Evolutionary conservation across 2,888 invertebrate genomes (phyloP).

Genomic region (Drosophila picticornis): DNA sequence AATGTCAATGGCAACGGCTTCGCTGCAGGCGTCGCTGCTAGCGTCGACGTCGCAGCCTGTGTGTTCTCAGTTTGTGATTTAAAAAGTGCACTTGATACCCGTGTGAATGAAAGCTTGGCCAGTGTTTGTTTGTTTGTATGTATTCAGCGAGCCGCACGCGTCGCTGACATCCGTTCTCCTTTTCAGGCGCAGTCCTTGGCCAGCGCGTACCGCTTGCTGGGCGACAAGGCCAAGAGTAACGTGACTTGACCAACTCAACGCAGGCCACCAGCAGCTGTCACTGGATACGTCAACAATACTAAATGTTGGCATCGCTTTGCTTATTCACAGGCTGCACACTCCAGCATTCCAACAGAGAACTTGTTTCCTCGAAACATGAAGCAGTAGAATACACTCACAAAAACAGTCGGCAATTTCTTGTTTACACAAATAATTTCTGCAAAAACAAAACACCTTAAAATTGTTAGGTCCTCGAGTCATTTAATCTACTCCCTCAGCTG

Average conservation of each 20-base stretch:
- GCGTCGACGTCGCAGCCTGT: conserved; percentile 5
- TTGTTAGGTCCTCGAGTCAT: not conserved
- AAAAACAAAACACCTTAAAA: not conserved
- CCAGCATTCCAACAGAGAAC: not conserved
- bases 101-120: conserved; percentile 51
- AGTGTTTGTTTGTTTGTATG: not conserved
- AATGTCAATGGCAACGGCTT: conserved; percentile 47
- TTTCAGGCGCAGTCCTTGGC: conserved; percentile 1
- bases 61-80: conserved; percentile 57
- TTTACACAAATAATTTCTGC: not conserved
- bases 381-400: not conserved
- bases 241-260: conserved; percentile 41
- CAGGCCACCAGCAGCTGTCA: conserved; percentile 19
- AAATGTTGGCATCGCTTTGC: conserved; percentile 10
- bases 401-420: not conserved
- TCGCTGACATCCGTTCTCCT: conserved; percentile 19
- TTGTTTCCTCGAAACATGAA: not conserved
- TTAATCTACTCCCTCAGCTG: not conserved
- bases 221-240: conserved; percentile 39
- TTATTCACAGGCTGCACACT: conserved; percentile 12
- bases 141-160: conserved; percentile 6
- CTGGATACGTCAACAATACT: conserved; percentile 1
- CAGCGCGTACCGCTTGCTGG: conserved; percentile 1
- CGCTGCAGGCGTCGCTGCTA: conserved; percentile 8
- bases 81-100: conserved; percentile 60